Percentiles rank a stretch among this genome's conserved stretches.
These are phyloP conservation scores for Cecropterus lyciades DNA, from an alignment of 1,140 invertebrate genomes.

Conservation along the genomic window DNA sequence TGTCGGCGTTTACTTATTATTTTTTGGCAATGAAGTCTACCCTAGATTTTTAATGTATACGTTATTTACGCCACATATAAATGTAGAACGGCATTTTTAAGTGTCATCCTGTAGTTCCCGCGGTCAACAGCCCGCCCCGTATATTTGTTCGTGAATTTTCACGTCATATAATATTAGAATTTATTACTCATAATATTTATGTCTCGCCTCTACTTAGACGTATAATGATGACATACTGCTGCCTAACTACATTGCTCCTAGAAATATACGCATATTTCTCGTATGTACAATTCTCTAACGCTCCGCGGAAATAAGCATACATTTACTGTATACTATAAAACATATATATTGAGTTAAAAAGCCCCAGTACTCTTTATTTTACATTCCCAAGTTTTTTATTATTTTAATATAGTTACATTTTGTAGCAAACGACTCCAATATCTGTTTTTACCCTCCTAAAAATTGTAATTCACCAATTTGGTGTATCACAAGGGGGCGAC, in stretches of 20 bases:
- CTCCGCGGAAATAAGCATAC: too few relatives aligned
- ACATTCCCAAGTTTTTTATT: too few relatives aligned
- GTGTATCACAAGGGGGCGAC: too few relatives aligned
- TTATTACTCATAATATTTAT: slow-evolving; percentile 30
- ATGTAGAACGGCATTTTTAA: slow-evolving; percentile 48
- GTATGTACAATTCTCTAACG: background rate
- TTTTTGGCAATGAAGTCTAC: slow-evolving; percentile 23
- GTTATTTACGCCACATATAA: slow-evolving; percentile 46
- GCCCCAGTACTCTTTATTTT: too few relatives aligned
- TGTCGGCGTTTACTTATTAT: background rate
- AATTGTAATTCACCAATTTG: too few relatives aligned
- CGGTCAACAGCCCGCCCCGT: slow-evolving; percentile 40
- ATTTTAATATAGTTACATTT: too few relatives aligned
- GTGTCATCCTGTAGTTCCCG: slow-evolving; percentile 39
- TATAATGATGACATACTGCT: slow-evolving; percentile 12
- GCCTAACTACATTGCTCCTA: background rate
- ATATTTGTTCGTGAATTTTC: slow-evolving; percentile 35
- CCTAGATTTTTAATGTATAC: slow-evolving; percentile 42
- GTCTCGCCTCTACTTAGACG: slow-evolving; percentile 8
- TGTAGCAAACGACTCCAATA: too few relatives aligned
- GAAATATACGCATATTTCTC: background rate
- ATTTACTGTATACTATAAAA: too few relatives aligned
- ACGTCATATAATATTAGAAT: slow-evolving; percentile 31
- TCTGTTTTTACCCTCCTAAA: too few relatives aligned
- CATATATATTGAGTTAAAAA: too few relatives aligned